Conservation (phyloP, 2,113 vertebrate species). For the Lepus timidus region DNA sequence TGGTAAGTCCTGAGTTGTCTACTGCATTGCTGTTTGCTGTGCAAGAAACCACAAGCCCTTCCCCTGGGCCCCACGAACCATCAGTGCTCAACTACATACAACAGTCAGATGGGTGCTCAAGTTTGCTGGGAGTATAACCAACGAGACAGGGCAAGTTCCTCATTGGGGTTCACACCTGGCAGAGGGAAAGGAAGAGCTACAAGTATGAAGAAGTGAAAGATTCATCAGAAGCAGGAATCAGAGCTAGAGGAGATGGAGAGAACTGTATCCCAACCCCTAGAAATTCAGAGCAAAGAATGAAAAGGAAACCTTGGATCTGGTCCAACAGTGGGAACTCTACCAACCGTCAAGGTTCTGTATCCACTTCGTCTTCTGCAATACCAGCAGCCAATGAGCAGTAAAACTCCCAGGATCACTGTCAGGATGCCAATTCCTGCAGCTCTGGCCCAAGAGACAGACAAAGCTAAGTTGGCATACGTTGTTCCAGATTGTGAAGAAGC, state of each 20-base stretch:
- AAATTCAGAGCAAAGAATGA: slow-evolving; percentile 37
- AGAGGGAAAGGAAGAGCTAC: slow-evolving; percentile 34
- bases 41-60: neutral
- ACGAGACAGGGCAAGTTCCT: neutral
- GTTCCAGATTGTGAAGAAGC: neutral
- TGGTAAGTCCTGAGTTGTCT: neutral
- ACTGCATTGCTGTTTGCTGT: neutral
- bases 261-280: neutral
- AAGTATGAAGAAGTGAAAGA: neutral
- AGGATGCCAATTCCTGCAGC: slow-evolving; percentile 93
- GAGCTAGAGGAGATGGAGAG: neutral
- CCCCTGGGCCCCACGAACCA: neutral
- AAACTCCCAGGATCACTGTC: slow-evolving; percentile 91
- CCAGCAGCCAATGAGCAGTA: slow-evolving; percentile 95
- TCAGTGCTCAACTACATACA: neutral
- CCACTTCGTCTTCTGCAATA: slow-evolving; percentile 93
- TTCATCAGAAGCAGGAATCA: neutral
- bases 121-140: neutral
- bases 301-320: neutral
- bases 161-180: neutral
- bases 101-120: neutral
- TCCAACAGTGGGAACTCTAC: slow-evolving; percentile 30
- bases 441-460: slow-evolving; percentile 87
- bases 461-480: neutral
- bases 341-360: slow-evolving; percentile 93